Evolutionary conservation across 2,113 vertebrate genomes (phyloP).

Genomic region (Eleginops maclovinus): DNA sequence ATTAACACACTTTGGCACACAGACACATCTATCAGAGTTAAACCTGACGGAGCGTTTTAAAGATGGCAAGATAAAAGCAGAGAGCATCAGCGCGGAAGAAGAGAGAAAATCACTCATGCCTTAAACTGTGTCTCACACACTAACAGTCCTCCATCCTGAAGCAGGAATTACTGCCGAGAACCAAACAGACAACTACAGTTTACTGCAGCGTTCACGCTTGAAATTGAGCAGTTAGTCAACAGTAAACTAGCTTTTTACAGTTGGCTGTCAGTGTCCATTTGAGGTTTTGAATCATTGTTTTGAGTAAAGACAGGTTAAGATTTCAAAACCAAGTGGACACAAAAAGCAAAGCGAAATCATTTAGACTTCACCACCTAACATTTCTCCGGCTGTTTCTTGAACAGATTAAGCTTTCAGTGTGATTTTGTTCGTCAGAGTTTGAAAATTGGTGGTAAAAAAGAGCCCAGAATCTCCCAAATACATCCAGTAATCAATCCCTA

Average conservation of each 20-base stretch:
- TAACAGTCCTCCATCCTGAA: slow-evolving; percentile 18
- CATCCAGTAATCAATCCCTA: background rate
- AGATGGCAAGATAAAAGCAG: slow-evolving; percentile 37
- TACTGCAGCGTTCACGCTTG: slow-evolving; percentile 22
- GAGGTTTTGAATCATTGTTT: background rate
- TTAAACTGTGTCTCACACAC: slow-evolving; percentile 37
- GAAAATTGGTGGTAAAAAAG: background rate
- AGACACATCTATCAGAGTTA: slow-evolving; percentile 15
- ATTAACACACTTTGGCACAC: slow-evolving; percentile 4
- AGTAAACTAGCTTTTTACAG: slow-evolving; percentile 1
- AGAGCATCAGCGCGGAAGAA: background rate
- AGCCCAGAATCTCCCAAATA: background rate
- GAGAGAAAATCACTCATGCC: slow-evolving; percentile 42
- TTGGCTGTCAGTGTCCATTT: background rate
- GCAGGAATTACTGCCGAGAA: slow-evolving; percentile 21
- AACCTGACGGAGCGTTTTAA: background rate
- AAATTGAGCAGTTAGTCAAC: slow-evolving; percentile 31
- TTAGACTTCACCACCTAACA: background rate
- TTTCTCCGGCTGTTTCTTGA: background rate
- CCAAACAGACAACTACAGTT: slow-evolving; percentile 8
- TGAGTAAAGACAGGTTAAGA: background rate
- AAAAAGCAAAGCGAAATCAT: background rate
- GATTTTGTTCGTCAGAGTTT: background rate
- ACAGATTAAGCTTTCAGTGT: background rate
- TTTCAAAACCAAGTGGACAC: background rate